These are phyloP conservation scores for Ichneumoninae sp. DNA, from an alignment of 2,888 invertebrate species.

Conservation along the genomic window DNA sequence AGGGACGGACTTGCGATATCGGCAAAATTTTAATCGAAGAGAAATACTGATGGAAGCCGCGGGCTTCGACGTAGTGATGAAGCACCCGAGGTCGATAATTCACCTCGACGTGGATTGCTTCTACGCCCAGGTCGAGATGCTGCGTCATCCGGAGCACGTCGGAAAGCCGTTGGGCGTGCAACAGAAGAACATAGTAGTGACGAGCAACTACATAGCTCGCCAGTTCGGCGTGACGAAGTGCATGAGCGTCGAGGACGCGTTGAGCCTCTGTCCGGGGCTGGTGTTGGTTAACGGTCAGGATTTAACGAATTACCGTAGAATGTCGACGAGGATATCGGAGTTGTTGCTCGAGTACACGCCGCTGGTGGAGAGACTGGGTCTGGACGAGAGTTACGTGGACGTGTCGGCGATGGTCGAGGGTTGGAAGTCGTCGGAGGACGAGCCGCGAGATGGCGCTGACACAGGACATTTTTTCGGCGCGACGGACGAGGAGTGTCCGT, in stretches of 20 bases:
- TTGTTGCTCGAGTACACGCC: slow-evolving; percentile 90
- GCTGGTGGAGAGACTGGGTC: slow-evolving; percentile 91
- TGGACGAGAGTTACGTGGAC: slow-evolving; percentile 95
- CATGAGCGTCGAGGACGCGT: slow-evolving; percentile 91
- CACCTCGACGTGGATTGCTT: slow-evolving; percentile 94
- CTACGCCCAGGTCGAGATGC: slow-evolving; percentile 94
- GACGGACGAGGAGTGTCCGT: slow-evolving; percentile 87
- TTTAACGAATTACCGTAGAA: slow-evolving; percentile 91
- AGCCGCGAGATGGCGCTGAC: slow-evolving; percentile 78
- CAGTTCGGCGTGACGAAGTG: slow-evolving; percentile 91
- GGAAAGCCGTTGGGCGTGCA: slow-evolving; percentile 91
- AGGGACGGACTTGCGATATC: neutral
- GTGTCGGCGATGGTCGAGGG: slow-evolving; percentile 88
- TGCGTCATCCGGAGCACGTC: slow-evolving; percentile 89
- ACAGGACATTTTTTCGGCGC: slow-evolving; percentile 87
- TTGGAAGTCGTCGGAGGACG: slow-evolving; percentile 73
- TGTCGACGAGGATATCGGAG: slow-evolving; percentile 91
- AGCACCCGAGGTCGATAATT: slow-evolving; percentile 89
- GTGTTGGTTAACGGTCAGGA: slow-evolving; percentile 93
- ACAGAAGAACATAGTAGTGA: slow-evolving; percentile 93
- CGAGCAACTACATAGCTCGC: slow-evolving; percentile 93
- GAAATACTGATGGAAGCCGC: slow-evolving; percentile 77
- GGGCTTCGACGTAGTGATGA: slow-evolving; percentile 75
- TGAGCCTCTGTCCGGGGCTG: slow-evolving; percentile 90
- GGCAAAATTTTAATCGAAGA: neutral